Conservation (phyloP, 2,888 invertebrate species). For the Phalangium opilio region DNA sequence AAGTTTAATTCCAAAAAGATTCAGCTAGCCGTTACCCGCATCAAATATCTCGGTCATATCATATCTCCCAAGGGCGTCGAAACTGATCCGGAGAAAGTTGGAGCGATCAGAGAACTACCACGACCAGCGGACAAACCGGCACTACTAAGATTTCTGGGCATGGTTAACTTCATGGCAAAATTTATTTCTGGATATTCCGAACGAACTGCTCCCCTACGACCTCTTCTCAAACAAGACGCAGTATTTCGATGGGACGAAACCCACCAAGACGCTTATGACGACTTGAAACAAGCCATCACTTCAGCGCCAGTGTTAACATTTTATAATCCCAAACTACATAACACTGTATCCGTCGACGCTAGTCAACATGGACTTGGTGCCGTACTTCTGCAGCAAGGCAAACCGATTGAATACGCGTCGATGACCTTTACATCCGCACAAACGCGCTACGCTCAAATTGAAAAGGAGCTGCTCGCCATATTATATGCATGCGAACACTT, state of each 20-base stretch:
- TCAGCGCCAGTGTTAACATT: conserved; percentile 24
- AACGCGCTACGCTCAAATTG: conserved; percentile 28
- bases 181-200: neutral
- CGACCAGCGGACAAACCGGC: conserved; percentile 3
- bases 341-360: conserved; percentile 25
- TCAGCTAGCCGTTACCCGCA: conserved; percentile 1
- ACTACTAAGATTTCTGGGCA: conserved; percentile 5
- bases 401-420: conserved; percentile 28
- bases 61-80: conserved; percentile 3
- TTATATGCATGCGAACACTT: too few relatives aligned
- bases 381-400: conserved; percentile 24
- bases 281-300: conserved; percentile 24
- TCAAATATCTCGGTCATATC: conserved; percentile 8
- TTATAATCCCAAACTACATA: conserved; percentile 23
- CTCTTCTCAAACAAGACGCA: neutral
- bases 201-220: neutral
- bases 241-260: conserved; percentile 4
- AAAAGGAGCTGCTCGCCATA: conserved; percentile 24
- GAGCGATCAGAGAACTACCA: conserved; percentile 1
- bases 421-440: conserved; percentile 25
- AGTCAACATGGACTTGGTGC: conserved; percentile 27
- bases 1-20: conserved; percentile 5
- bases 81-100: conserved; percentile 2
- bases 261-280: conserved; percentile 19
- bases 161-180: conserved; percentile 1